Percentiles rank a stretch among this genome's conserved stretches.
Evolutionary conservation across 2,888 invertebrate species (phyloP).

Genomic region (Sesia bembeciformis): DNA sequence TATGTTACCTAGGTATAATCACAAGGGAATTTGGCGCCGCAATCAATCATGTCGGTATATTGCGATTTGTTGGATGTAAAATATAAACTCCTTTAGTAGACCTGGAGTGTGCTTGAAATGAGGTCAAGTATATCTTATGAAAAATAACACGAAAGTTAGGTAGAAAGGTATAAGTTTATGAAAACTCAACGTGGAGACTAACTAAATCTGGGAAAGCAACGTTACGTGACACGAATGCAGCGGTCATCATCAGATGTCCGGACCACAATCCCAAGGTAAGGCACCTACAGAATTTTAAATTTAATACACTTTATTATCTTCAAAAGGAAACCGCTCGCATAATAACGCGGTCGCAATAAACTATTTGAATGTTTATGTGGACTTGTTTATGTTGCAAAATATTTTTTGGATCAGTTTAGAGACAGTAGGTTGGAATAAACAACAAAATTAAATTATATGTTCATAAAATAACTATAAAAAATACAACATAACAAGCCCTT

Average conservation of each 20-base stretch:
- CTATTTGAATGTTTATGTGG: background rate
- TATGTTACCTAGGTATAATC: too few species aligned
- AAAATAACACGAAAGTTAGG: too few species aligned
- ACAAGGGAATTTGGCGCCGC: too few species aligned
- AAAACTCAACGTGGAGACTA: background rate
- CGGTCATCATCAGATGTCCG: conserved; percentile 30
- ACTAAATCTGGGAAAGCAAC: conserved; percentile 47
- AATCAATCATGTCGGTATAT: too few species aligned
- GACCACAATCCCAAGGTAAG: conserved; percentile 46
- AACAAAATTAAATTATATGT: too few species aligned
- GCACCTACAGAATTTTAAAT: conserved; percentile 52
- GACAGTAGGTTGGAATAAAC: too few species aligned
- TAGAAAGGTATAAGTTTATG: background rate
- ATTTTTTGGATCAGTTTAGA: background rate
- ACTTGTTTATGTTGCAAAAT: background rate
- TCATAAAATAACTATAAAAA: too few species aligned
- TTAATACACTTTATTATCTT: conserved; percentile 23
- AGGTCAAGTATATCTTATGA: too few species aligned
- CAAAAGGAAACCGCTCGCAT: conserved; percentile 20
- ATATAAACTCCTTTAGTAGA: too few species aligned
- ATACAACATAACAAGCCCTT: too few species aligned
- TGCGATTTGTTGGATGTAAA: too few species aligned
- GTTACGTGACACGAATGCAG: conserved; percentile 52
- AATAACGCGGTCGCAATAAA: background rate
- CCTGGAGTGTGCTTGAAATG: too few species aligned